Evolutionary conservation across 2,113 vertebrate species (phyloP), one percentile per base, ranked within the genome.

Genomic region (Nesogale talazaci): DNA sequence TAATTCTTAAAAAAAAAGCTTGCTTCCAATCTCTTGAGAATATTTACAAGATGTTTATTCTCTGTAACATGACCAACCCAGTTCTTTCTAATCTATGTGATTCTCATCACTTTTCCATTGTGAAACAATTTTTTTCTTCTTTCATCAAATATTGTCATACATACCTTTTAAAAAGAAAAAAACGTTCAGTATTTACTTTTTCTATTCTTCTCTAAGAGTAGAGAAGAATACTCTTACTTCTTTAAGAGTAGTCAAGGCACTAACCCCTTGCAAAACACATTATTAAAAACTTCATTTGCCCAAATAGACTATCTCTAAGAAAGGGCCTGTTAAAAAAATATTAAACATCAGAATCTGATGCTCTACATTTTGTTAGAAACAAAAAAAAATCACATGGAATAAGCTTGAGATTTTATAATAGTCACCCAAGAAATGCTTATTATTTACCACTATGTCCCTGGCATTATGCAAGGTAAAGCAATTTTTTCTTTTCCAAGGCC

Each of bases 81-180:
- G 22, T 40, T 89, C 69, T 70, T 92, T 92, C 75, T 82, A 78
- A 83, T 23, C 42, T 14, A n/a, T 74, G 79, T 19, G 27, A 90
- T 87, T 91, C 81, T 87, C 92, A n/a, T 91, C 87, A 92, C 57
- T 82, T 96, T 86, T 69, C 78, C 40, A 75, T 86, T 77, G 86
- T 88, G 61, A 92, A 23, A 88, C 52, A 93, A 46, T 83, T 52
- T 52, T 52, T 74, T n/a, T 19, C n/a, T 72, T 63, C 52, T 96
- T 94, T 78, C 92, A 74, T 87, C n/a, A 81, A 89, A 75, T 93
- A 89, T 89, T 83, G 40, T 77, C 92, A 96, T 83, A 91, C 52
- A 86, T 92, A 92, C 46, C 70, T 92, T 94, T 95, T 94, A 95
- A 81, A 36, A 83, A 93, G 74, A 83, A 90, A 93, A 76, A 86